Evolutionary conservation across 2,888 invertebrate genomes (phyloP).

Genomic region (Leptarthrus brevirostris): DNA sequence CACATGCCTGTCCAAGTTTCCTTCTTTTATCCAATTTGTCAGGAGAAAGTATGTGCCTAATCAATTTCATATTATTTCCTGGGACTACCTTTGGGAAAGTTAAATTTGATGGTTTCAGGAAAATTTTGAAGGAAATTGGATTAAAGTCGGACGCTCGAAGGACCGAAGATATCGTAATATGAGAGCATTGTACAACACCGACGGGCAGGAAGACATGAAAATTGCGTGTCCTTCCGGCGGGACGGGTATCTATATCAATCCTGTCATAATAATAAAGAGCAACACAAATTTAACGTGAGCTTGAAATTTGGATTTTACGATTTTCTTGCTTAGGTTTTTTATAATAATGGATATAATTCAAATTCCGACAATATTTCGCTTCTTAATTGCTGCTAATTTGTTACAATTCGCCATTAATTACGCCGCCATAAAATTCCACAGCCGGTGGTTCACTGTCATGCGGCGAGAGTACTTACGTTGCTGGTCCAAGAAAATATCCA

Average conservation of each 20-base stretch:
- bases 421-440: constrained; percentile 2
- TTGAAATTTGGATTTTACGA: constrained; percentile 1
- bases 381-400: constrained; percentile 31
- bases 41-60: constrained; percentile 25
- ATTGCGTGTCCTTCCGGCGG: background rate
- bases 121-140: constrained; percentile 24
- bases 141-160: background rate
- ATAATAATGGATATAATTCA: background rate
- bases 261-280: constrained; percentile 19
- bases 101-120: constrained; percentile 25
- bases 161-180: background rate
- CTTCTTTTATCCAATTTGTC: constrained; percentile 31
- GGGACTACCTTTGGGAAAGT: background rate
- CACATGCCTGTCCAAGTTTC: constrained; percentile 31
- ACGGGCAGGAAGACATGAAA: constrained; percentile 1
- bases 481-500: background rate
- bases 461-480: background rate
- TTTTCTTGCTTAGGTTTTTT: background rate
- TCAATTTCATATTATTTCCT: constrained; percentile 36
- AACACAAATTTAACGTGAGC: background rate
- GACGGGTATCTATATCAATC: background rate
- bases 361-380: constrained; percentile 10
- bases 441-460: background rate
- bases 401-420: constrained; percentile 31
- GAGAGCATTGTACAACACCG: background rate